Conservation (phyloP, 2,113 vertebrate genomes). For the Alethe castanea region DNA sequence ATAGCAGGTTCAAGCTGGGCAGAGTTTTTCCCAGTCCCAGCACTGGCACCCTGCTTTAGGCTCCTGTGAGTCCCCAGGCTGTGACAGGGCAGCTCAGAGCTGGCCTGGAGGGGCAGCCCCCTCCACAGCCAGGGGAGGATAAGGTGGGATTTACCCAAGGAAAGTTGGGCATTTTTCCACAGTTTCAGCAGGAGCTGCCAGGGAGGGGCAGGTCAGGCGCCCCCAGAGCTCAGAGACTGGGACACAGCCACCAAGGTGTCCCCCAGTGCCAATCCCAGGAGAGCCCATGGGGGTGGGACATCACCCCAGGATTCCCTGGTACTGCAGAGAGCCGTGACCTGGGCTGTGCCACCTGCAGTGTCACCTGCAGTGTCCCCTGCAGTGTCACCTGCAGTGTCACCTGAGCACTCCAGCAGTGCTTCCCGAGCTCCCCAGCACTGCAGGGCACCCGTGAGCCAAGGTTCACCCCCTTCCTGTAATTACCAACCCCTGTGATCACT, state of each 20-base stretch:
- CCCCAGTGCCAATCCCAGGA: background rate
- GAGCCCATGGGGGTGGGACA: rapidly evolving
- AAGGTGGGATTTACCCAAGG: background rate
- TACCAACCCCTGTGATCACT: background rate
- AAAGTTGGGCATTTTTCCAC: background rate
- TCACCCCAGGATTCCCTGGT: too few species aligned
- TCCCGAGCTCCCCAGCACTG: background rate
- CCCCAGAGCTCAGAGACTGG: background rate
- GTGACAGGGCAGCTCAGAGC: rapidly evolving
- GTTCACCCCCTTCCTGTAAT: background rate
- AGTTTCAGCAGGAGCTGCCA: background rate
- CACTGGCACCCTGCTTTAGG: rapidly evolving
- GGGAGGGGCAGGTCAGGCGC: background rate
- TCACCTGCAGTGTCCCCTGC: background rate
- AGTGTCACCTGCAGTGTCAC: background rate
- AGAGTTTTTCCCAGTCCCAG: background rate
- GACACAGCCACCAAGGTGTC: background rate
- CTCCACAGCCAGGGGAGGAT: background rate
- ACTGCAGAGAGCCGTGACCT: too few species aligned
- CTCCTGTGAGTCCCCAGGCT: rapidly evolving
- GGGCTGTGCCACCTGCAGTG: background rate
- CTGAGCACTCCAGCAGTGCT: background rate
- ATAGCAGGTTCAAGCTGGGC: rapidly evolving
- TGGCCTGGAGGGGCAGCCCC: too few species aligned
- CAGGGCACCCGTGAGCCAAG: background rate